Evolutionary conservation across 2,888 invertebrate genomes (phyloP).

Genomic region (Chironomus tentans): DNA sequence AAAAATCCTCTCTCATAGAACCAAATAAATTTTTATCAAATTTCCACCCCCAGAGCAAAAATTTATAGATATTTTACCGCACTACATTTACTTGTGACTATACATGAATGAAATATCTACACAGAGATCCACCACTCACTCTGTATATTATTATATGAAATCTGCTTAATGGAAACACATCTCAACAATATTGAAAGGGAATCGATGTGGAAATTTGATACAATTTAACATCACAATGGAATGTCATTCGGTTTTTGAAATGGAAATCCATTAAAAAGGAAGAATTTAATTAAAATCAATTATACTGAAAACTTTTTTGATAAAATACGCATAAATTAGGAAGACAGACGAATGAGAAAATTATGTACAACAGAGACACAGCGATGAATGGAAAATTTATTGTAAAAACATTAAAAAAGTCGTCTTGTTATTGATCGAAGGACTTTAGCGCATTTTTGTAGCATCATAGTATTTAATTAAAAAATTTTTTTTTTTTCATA

Average conservation of each 20-base stretch:
- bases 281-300: conserved; percentile 10
- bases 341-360: neutral
- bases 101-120: neutral
- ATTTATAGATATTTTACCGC: no score
- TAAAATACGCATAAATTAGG: conserved; percentile 6
- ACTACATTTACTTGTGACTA: neutral
- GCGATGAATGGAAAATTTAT: neutral
- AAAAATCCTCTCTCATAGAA: neutral
- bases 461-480: no score
- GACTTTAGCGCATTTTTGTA: no score
- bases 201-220: conserved; percentile 6
- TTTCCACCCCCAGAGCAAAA: neutral
- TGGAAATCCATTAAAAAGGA: neutral
- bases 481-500: no score
- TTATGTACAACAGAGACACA: neutral
- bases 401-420: neutral
- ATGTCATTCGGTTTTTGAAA: neutral
- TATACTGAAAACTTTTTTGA: neutral
- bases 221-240: conserved; percentile 8
- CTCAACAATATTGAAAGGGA: neutral
- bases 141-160: neutral
- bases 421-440: no score
- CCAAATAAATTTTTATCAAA: neutral
- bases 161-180: neutral
- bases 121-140: neutral